These are phyloP conservation scores for Pseudolaguvia tuberculata DNA, from an alignment of 2,113 vertebrate genomes.

Conservation along the genomic window DNA sequence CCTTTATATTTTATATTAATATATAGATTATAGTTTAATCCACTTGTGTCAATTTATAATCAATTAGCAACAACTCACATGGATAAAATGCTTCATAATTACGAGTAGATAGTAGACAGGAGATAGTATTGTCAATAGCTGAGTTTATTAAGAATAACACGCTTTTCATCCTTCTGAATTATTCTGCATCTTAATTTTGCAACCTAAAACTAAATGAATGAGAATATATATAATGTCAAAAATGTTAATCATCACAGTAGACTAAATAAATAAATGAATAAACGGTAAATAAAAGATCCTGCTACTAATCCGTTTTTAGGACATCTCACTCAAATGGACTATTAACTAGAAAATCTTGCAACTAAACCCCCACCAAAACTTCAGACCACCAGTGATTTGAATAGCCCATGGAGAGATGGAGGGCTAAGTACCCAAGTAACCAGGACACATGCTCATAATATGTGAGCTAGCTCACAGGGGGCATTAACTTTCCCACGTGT, in stretches of 20 bases:
- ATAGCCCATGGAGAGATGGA: slow-evolving; percentile 32
- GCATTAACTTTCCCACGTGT: slow-evolving; percentile 32
- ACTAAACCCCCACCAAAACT: neutral
- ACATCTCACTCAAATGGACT: neutral
- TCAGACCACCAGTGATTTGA: slow-evolving; percentile 10
- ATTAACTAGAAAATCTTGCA: too few relatives aligned
- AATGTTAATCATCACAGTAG: neutral
- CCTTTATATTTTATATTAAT: too few relatives aligned
- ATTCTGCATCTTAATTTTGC: neutral
- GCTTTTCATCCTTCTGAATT: neutral
- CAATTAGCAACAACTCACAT: slow-evolving; percentile 23
- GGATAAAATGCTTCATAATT: slow-evolving; percentile 7
- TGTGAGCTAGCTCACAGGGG: slow-evolving; percentile 42
- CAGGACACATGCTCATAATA: slow-evolving; percentile 19
- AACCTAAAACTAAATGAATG: neutral
- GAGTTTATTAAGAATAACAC: too few relatives aligned
- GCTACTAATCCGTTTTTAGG: neutral
- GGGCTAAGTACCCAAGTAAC: slow-evolving; percentile 41
- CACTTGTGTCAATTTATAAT: slow-evolving; percentile 4
- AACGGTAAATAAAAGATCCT: neutral
- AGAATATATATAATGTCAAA: neutral
- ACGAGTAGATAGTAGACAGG: too few relatives aligned
- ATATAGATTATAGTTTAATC: too few relatives aligned
- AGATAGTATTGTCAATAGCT: too few relatives aligned
- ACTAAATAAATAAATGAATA: neutral